A percentile compares a stretch with the other conserved stretches of the same genome.
Evolutionary conservation across 2,888 invertebrate species (phyloP).

Genomic region (Schizaphis graminum): DNA sequence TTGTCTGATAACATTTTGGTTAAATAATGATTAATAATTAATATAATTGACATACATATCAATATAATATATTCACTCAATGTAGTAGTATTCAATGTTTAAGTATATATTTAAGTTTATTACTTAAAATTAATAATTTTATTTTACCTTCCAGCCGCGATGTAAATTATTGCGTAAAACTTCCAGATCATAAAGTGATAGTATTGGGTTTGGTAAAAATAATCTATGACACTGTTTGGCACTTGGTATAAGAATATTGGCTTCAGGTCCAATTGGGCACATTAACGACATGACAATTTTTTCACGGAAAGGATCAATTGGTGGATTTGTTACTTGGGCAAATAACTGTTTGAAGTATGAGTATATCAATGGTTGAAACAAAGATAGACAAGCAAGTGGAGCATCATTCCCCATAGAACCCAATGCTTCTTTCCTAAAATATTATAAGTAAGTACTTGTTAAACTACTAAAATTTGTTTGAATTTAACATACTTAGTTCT

Average conservation of each 20-base stretch:
- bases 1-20: constrained; percentile 73
- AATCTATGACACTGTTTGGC: constrained; percentile 89
- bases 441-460: constrained; percentile 20
- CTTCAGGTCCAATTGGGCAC: constrained; percentile 96
- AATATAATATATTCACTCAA: background rate
- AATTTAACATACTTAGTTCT: constrained; percentile 83
- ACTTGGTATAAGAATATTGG: constrained; percentile 92
- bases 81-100: background rate
- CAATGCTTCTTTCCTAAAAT: constrained; percentile 91
- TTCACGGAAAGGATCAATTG: constrained; percentile 99
- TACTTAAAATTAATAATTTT: background rate
- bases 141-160: constrained; percentile 84
- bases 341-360: constrained; percentile 99
- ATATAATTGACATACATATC: background rate
- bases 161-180: constrained; percentile 87
- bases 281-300: constrained; percentile 98
- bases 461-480: constrained; percentile 23
- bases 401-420: constrained; percentile 99
- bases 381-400: constrained; percentile 95
- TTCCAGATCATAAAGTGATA: constrained; percentile 91
- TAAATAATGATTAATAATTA: background rate
- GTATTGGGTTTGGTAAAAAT: constrained; percentile 93
- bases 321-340: constrained; percentile 98
- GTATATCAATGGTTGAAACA: constrained; percentile 94
- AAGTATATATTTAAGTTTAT: background rate